Conservation (phyloP, 2,888 invertebrate species). For the Dioctria linearis region DNA sequence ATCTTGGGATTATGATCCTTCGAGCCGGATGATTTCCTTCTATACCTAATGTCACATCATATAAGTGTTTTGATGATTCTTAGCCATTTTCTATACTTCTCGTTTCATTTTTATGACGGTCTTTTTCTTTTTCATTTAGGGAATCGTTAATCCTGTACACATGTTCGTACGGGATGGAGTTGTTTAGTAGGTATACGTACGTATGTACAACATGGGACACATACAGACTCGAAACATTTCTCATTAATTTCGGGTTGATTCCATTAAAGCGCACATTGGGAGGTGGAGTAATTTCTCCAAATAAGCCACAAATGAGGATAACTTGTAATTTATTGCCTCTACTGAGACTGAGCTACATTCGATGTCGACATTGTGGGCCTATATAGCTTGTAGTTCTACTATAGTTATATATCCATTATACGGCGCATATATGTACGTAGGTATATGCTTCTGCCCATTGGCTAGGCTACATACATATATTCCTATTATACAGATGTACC, state of each 20-base stretch:
- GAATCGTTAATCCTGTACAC: constrained; percentile 12
- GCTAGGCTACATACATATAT: constrained; percentile 25
- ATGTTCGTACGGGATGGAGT: neutral
- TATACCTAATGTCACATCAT: constrained; percentile 13
- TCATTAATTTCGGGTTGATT: constrained; percentile 49
- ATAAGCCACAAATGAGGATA: constrained; percentile 58
- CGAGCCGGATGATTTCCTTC: neutral
- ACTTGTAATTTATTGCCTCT: constrained; percentile 56
- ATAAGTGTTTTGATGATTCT: constrained; percentile 20
- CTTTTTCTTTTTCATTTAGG: constrained; percentile 19
- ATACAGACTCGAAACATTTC: constrained; percentile 31
- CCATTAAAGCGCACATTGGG: constrained; percentile 24
- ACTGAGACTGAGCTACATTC: constrained; percentile 26
- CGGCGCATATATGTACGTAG: too few species aligned
- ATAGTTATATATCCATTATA: neutral
- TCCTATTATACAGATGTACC: constrained; percentile 17
- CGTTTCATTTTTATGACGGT: neutral
- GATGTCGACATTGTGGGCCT: constrained; percentile 8
- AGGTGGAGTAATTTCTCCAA: constrained; percentile 49
- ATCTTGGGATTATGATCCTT: constrained; percentile 19
- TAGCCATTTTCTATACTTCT: neutral
- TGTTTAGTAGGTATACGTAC: neutral
- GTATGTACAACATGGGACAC: neutral
- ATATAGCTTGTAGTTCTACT: neutral
- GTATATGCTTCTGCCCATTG: constrained; percentile 11